Percentiles rank a stretch among this genome's conserved stretches.
Conservation (phyloP, 1,140 invertebrate genomes). For the Gryllus bimaculatus region DNA sequence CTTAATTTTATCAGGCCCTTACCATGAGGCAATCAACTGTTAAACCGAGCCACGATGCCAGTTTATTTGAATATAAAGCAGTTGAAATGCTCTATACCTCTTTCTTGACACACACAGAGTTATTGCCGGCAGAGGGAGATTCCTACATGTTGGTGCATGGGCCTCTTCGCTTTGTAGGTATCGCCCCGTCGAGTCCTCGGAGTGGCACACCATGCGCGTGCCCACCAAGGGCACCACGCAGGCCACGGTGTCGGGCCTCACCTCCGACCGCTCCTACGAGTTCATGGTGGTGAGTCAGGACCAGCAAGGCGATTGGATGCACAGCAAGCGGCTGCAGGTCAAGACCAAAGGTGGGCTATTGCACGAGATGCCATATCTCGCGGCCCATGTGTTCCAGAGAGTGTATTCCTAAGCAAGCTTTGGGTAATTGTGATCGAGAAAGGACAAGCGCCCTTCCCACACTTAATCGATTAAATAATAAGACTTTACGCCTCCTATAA, state of each 20-base stretch:
- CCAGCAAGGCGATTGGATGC: conserved; percentile 76
- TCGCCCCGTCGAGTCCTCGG: conserved; percentile 52
- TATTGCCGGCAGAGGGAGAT: not conserved
- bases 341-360: conserved; percentile 52
- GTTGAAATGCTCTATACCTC: not conserved
- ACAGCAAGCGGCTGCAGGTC: conserved; percentile 71
- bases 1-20: too few species aligned
- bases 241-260: conserved; percentile 67
- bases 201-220: conserved; percentile 68
- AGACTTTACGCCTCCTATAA: too few species aligned
- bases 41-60: too few species aligned
- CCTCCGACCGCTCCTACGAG: conserved; percentile 72
- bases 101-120: not conserved
- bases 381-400: too few species aligned
- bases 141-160: not conserved
- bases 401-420: too few species aligned
- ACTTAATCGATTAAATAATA: too few species aligned
- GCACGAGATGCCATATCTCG: too few species aligned
- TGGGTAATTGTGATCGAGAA: too few species aligned
- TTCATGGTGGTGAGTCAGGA: conserved; percentile 86
- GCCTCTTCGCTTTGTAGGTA: conserved; percentile 36
- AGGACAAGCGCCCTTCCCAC: too few species aligned
- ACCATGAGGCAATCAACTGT: too few species aligned
- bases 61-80: not conserved
- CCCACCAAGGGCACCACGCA: conserved; percentile 58